A percentile compares a stretch with the other conserved stretches of the same genome.
phyloP scores from a whole-genome alignment of 2,113 vertebrate species.

The Zosterops hypoxanthus region DNA sequence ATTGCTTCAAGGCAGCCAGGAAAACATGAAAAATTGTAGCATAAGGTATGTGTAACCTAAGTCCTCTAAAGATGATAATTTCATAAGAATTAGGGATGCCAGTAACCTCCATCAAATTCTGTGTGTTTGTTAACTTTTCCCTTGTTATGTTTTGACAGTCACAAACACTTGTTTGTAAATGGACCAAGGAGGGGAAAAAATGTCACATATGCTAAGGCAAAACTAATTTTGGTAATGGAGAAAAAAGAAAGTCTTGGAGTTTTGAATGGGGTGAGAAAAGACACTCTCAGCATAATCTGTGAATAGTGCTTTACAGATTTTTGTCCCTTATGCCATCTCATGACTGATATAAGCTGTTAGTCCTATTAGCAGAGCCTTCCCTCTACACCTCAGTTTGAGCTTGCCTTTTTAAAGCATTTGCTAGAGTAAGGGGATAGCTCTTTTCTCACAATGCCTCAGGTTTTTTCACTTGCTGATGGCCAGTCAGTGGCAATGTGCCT shows the following conservation, averaged over 20 bases:
- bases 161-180: background rate
- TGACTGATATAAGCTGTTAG: background rate
- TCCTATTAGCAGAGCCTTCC: background rate
- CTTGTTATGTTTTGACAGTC: background rate
- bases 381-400: background rate
- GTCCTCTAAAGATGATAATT: background rate
- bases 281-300: background rate
- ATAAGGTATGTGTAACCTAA: background rate
- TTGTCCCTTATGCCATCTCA: background rate
- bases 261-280: background rate
- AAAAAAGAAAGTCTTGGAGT: background rate
- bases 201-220: background rate
- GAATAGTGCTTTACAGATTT: background rate
- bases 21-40: background rate
- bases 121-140: background rate
- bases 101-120: background rate
- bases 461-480: background rate
- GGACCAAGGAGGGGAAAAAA: background rate
- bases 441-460: background rate
- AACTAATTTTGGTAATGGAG: background rate
- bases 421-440: background rate
- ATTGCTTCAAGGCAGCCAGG: background rate
- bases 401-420: background rate
- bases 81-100: accelerated
- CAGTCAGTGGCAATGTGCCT: background rate